Percentiles rank a stretch among this genome's conserved stretches.
These are phyloP conservation scores for Euwallacea fornicatus DNA, from an alignment of 1,140 invertebrate species.

Conservation along the genomic window DNA sequence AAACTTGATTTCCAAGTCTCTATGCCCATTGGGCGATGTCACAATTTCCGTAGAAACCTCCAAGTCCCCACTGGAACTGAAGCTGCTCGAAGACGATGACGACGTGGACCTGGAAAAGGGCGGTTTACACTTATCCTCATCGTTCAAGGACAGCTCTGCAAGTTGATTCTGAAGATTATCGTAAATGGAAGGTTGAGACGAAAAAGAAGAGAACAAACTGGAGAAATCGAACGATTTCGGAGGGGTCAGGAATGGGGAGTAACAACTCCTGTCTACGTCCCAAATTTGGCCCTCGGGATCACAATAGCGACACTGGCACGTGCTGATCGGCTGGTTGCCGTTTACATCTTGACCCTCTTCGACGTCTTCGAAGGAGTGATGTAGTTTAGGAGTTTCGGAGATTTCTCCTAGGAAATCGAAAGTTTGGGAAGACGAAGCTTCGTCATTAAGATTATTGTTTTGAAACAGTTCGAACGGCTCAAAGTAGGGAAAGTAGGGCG, in stretches of 20 bases:
- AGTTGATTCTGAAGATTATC: constrained; percentile 35
- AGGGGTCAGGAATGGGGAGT: constrained; percentile 57
- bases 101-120: constrained; percentile 27
- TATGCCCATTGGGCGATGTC: constrained; percentile 73
- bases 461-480: constrained; percentile 26
- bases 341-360: constrained; percentile 51
- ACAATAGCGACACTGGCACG: constrained; percentile 79
- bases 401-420: constrained; percentile 21
- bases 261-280: constrained; percentile 65
- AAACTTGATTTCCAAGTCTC: constrained; percentile 77
- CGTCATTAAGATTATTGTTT: neutral
- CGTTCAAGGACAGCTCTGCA: constrained; percentile 39
- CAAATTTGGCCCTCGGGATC: constrained; percentile 76
- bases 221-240: constrained; percentile 43
- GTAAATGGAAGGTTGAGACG: constrained; percentile 11
- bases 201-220: constrained; percentile 10
- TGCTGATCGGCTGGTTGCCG: constrained; percentile 52
- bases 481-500: constrained; percentile 20
- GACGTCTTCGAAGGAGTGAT: constrained; percentile 54
- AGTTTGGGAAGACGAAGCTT: neutral
- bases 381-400: constrained; percentile 48
- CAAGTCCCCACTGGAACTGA: constrained; percentile 55
- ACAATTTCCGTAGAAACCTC: constrained; percentile 79
- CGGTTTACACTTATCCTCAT: constrained; percentile 30
- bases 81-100: constrained; percentile 39